Conservation (phyloP, 2,888 invertebrate genomes). For the Parapristionchus giblindavisi region DNA sequence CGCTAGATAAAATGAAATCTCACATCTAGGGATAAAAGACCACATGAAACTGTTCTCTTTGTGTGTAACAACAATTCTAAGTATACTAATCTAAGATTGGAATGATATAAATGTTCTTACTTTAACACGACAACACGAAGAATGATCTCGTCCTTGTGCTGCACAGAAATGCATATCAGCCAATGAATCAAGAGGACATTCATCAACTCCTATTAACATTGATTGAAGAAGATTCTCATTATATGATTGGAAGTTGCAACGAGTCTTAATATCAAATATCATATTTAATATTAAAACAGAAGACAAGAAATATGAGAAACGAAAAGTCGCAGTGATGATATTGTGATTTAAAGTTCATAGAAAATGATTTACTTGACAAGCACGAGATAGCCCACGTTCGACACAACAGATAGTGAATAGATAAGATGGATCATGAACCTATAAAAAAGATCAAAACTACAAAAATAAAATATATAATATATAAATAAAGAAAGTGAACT, state of each 20-base stretch:
- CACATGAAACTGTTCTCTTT: no score
- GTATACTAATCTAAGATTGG: no score
- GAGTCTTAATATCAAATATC: background rate
- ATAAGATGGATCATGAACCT: constrained; percentile 23
- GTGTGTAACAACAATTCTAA: no score
- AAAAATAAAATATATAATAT: background rate
- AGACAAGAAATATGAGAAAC: background rate
- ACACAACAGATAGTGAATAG: constrained; percentile 29
- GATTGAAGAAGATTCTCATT: constrained; percentile 22
- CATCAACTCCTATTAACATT: constrained; percentile 28
- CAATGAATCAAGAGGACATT: constrained; percentile 34
- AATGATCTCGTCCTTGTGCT: constrained; percentile 28
- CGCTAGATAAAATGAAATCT: no score
- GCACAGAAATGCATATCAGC: constrained; percentile 36
- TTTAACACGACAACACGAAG: constrained; percentile 8
- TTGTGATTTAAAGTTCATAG: no score
- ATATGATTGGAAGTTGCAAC: constrained; percentile 28
- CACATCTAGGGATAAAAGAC: no score
- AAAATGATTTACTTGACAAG: background rate
- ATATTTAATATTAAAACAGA: background rate
- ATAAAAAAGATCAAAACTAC: background rate
- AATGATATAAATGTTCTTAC: no score
- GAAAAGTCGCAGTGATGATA: no score
- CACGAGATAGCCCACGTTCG: constrained; percentile 27
- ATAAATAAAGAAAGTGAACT: background rate